A percentile compares a stretch with the other conserved stretches of the same genome.
Conservation (phyloP, 2,797 vertebrate species). For the Bufotes viridis region DNA sequence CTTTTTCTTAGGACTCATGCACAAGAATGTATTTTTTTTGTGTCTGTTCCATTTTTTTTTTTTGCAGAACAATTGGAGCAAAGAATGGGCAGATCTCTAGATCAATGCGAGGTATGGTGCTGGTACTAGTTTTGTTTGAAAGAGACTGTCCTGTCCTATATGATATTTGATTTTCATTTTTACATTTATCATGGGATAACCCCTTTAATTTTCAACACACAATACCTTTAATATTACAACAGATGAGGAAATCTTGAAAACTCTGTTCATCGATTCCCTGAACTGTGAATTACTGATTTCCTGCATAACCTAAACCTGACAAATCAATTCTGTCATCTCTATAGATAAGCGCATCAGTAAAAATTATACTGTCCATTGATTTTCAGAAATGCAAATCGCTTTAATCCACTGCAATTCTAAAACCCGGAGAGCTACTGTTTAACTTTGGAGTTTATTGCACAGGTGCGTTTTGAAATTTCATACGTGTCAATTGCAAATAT, state of each 20-base stretch:
- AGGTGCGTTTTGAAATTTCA: not conserved
- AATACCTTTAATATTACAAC: not conserved
- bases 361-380: not conserved
- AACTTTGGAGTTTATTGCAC: not conserved
- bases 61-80: too few relatives aligned
- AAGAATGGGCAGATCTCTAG: too few relatives aligned
- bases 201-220: too few relatives aligned
- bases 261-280: not conserved
- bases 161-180: too few relatives aligned
- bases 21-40: too few relatives aligned
- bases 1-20: too few relatives aligned
- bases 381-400: not conserved
- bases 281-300: not conserved
- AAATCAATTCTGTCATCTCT: not conserved
- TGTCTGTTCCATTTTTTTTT: too few relatives aligned
- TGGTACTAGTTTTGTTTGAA: too few relatives aligned
- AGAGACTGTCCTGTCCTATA: too few relatives aligned
- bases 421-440: not conserved
- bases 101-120: too few relatives aligned
- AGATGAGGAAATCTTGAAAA: not conserved
- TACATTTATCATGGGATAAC: too few relatives aligned
- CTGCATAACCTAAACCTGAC: not conserved
- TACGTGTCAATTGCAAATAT: slow-evolving; percentile 14
- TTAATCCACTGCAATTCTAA: not conserved
- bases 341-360: not conserved